phyloP scores from a whole-genome alignment of 1,140 invertebrate genomes.

The Mamestra configurata region DNA sequence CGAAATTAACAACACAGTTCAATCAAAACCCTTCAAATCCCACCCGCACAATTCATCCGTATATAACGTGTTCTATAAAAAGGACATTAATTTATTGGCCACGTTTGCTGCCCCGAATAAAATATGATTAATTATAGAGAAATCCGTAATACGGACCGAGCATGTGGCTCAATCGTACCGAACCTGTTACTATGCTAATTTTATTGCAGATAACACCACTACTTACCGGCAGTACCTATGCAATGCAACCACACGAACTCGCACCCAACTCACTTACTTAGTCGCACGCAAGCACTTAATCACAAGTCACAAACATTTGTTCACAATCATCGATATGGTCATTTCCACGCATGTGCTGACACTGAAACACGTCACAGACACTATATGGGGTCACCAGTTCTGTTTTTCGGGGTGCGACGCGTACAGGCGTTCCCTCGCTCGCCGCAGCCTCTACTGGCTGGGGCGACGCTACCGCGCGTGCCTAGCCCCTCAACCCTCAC shows the following conservation, averaged over 20 bases:
- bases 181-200: conserved; percentile 66
- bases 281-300: conserved; percentile 63
- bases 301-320: conserved; percentile 71
- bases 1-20: conserved; percentile 19
- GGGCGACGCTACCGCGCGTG: conserved; percentile 83
- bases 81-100: conserved; percentile 21
- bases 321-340: conserved; percentile 59
- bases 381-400: conserved; percentile 73
- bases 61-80: conserved; percentile 2
- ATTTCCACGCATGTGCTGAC: conserved; percentile 68
- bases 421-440: conserved; percentile 68
- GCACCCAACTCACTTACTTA: conserved; percentile 66
- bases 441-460: conserved; percentile 83
- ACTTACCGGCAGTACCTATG: conserved; percentile 69
- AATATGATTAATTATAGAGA: conserved; percentile 51
- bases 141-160: not conserved
- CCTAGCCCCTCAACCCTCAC: conserved; percentile 69
- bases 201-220: conserved; percentile 56
- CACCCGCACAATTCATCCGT: not conserved
- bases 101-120: conserved; percentile 44
- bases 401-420: conserved; percentile 55
- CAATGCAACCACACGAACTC: conserved; percentile 63
- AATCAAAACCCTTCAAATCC: conserved; percentile 10
- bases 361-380: conserved; percentile 78
- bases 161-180: conserved; percentile 24